Evolutionary conservation across 2,113 vertebrate species (phyloP), one percentile per base, ranked within the genome.

Genomic region (Percina caprodes): DNA sequence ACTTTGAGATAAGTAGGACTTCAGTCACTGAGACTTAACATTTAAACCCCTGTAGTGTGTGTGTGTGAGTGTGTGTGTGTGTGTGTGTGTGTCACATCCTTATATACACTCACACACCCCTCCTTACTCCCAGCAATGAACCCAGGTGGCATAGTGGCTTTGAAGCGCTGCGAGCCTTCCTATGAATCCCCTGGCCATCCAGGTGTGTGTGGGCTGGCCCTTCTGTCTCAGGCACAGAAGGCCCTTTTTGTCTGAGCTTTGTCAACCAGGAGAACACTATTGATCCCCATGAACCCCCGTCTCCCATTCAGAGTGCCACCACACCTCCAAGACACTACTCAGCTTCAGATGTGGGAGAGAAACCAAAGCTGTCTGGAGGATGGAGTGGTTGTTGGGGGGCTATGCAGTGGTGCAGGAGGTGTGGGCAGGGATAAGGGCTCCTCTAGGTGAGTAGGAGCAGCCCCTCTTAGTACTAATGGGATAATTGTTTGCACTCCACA

Each of bases 151-250:
- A 86, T 74, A 81, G 87, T 77, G 68, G 77, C 94, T 95, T 94
- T 95, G 93, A 95, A 94, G 92, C 88, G 1, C 71, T 77, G 78
- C 67, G 23, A 84, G 83, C 87, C 87, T 89, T 82, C 87, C 90
- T 92, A 82, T 91, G 92, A 94, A 88, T 92, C 77, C 78, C 75
- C 79, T 91, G 82, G 88, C 86, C 89, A 79, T 94, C 96, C 97
- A 99, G 97, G 97, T 99, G 97, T 97, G 95, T 95, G 96, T 97
- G 97, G 96, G 95, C 94, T 94, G 95, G 95, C 91, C 96, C 96
- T 95, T 94, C 96, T 97, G 96, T 96, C 95, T 97, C 92, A 96
- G 95, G 21, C 42, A 62, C 82, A 84, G 89, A 91, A 97, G 95
- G 92, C 92, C 68, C 73, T 90, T 96, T 98, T 91, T 98, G 97